Evolutionary conservation across 2,113 vertebrate genomes (phyloP).

Genomic region (Barbus barbus): DNA sequence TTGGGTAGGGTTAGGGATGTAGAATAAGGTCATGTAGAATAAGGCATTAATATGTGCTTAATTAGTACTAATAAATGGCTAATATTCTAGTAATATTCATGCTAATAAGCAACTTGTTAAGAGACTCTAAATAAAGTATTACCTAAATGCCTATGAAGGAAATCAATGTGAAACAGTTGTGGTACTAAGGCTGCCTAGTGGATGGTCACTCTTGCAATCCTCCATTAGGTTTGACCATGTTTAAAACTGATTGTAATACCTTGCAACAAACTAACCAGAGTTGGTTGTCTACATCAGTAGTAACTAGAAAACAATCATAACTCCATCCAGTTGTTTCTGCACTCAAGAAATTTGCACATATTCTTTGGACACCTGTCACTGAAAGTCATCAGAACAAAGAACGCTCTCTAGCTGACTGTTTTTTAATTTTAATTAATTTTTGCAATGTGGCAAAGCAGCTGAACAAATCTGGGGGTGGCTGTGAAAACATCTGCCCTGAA

Average conservation of each 20-base stretch:
- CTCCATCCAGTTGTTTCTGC: not conserved
- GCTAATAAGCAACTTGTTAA: too few species aligned
- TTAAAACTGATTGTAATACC: not conserved
- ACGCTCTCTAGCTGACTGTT: not conserved
- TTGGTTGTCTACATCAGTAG: not conserved
- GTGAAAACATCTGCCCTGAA: constrained; percentile 44
- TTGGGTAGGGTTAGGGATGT: too few species aligned
- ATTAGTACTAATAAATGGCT: too few species aligned
- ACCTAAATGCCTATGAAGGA: not conserved
- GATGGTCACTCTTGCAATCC: too few species aligned
- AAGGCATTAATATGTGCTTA: too few species aligned
- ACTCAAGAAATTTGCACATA: not conserved
- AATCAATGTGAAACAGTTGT: not conserved
- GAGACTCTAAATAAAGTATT: too few species aligned
- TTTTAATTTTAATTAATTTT: constrained; percentile 49
- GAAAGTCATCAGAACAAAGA: constrained; percentile 23
- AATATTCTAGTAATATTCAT: too few species aligned
- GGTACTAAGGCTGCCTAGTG: too few species aligned
- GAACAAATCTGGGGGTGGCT: constrained; percentile 16
- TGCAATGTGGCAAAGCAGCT: constrained; percentile 52
- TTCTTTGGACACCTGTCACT: constrained; percentile 44
- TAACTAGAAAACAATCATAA: not conserved
- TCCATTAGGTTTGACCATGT: not conserved
- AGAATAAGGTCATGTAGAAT: too few species aligned
- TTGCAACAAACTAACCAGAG: not conserved